A percentile compares a stretch with the other conserved stretches of the same genome.
Evolutionary conservation across 2,113 vertebrate genomes (phyloP).

Genomic region (Lipophrys pholis): DNA sequence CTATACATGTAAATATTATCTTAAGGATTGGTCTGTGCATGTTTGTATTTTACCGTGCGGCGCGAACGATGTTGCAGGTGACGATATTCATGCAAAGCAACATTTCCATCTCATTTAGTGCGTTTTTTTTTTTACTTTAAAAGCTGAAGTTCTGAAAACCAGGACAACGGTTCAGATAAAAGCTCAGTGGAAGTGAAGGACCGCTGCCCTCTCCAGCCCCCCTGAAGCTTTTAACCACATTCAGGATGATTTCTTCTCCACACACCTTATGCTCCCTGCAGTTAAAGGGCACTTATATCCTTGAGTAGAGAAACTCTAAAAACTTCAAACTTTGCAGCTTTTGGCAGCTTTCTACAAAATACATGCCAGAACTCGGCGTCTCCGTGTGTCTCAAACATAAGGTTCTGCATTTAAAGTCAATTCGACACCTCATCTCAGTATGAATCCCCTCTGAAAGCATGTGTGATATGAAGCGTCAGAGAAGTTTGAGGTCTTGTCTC

Average conservation of each 20-base stretch:
- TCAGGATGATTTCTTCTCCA: background rate
- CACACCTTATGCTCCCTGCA: conserved; percentile 2
- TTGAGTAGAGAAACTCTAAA: conserved; percentile 33
- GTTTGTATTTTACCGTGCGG: no score
- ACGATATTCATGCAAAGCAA: no score
- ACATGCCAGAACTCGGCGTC: conserved; percentile 58
- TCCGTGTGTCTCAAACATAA: conserved; percentile 65
- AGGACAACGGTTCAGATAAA: no score
- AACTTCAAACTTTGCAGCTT: conserved; percentile 65
- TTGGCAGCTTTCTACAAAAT: conserved; percentile 60
- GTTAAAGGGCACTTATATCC: conserved; percentile 29
- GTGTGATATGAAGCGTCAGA: conserved; percentile 70
- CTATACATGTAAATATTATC: no score
- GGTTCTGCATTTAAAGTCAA: conserved; percentile 79
- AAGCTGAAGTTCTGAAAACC: no score
- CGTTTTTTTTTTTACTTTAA: no score
- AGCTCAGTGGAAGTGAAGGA: no score
- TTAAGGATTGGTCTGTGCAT: no score
- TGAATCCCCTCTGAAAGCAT: conserved; percentile 72
- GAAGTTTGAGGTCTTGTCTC: conserved; percentile 79
- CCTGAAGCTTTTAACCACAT: conserved; percentile 4
- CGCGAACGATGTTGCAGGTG: no score
- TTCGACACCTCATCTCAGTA: conserved; percentile 76
- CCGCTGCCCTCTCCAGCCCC: no score
- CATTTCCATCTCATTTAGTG: no score